phyloP scores from a whole-genome alignment of 1,140 invertebrate species.

The Brachionus rotundiformis region DNA sequence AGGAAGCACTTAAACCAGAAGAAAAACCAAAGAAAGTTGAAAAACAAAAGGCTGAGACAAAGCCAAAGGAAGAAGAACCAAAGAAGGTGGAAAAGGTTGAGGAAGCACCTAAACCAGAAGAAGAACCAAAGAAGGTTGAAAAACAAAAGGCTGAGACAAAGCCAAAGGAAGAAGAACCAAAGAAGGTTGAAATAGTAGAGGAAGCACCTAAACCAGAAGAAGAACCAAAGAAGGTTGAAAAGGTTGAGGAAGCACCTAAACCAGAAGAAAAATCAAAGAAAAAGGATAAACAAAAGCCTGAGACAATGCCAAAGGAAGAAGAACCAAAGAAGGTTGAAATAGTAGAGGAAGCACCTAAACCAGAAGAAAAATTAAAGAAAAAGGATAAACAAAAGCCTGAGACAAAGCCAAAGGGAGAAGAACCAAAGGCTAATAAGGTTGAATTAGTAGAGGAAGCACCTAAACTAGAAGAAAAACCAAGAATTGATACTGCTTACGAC shows the following conservation, averaged over 20 bases:
- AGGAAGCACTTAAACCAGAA: slow-evolving; percentile 19
- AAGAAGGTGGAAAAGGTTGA: too few species aligned
- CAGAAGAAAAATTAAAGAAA: slow-evolving; percentile 55
- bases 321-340: slow-evolving; percentile 1
- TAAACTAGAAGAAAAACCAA: slow-evolving; percentile 56
- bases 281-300: slow-evolving; percentile 11
- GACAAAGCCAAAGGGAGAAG: background rate
- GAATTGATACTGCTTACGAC: background rate
- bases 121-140: background rate
- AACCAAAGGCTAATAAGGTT: background rate
- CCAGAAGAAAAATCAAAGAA: too few species aligned
- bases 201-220: too few species aligned
- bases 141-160: too few species aligned
- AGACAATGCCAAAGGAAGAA: background rate
- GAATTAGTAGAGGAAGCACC: slow-evolving; percentile 53
- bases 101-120: too few species aligned
- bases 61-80: too few species aligned
- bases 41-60: too few species aligned
- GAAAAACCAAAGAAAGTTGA: too few species aligned
- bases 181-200: too few species aligned
- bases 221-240: slow-evolving; percentile 7
- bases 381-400: background rate
- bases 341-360: slow-evolving; percentile 54
- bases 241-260: too few species aligned
- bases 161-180: too few species aligned